Evolutionary conservation across 2,797 vertebrate genomes (phyloP), one percentile per base, ranked within the genome.

Genomic region (Enteromius trimaculatus): DNA sequence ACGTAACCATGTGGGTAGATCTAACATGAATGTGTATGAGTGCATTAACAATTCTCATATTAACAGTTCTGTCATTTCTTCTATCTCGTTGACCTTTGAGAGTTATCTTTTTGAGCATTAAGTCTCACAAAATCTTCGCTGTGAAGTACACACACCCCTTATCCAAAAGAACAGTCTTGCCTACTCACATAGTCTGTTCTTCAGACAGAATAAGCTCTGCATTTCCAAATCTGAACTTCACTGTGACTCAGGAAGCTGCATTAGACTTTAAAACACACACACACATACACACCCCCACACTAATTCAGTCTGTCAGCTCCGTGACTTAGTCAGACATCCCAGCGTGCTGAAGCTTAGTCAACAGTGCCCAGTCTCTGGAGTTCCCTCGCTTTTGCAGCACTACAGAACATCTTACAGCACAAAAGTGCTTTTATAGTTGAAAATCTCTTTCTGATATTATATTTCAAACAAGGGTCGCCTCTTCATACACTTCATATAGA

Each of bases 1-100:
- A 75, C 82, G 37, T 76, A 66, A 34, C 75, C 65, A 17, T 70
- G 74, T 83, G 64, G 84, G 21, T 74, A 76, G 47, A 77, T 80
- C 16, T 87, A 74, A 55, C 51, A 86, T 84, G 84, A 89, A 89
- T 88, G 44, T 82, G 44, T 80, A 62, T 82, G 39, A 51, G 13
- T 80, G 49, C 80, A 85, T 85, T 72, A 88, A 86, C 77, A 51
- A 21, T 66, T 75, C n/a, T 53, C 16, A 77, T 47, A 60, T 77
- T 85, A 83, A 87, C 82, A 83, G 8, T 71, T 82, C 49, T 80
- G 21, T 42, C 19, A 44, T 75, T 74, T 66, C 9, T 66, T 68
- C n/a, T 79, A 19, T 79, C n/a, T 70, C 19, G 58, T 39, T 47
- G 42, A 81, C 37, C 19, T 64, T 5, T 42, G 8, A 76, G 7